Evolutionary conservation across 1,140 invertebrate species (phyloP), one percentile per base, ranked within the genome.

Genomic region (Drosophila rhopaloa): DNA sequence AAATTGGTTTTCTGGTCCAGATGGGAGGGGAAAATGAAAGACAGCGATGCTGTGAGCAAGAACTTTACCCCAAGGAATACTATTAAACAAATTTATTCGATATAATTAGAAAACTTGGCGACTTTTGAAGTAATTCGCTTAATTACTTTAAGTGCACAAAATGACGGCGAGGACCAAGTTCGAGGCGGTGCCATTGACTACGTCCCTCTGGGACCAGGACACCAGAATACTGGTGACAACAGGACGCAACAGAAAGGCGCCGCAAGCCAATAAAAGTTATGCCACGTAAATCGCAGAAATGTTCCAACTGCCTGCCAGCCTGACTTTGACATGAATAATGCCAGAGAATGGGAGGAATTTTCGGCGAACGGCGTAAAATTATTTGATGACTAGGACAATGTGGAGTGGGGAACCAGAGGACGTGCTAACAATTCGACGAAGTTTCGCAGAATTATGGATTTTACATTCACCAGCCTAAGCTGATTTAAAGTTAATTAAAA

Each of bases 41-140:
- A 68, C 46, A 76, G 32, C 41, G 14, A 47, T 16, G 47, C 61
- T 57, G 47, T 32, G 58, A 27, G 43, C 32, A 16, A 38, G 63
- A 70, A 85, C 60, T 66, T 60, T 55, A 41, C 62, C 41, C 70
- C 81, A 60, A 74, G 65, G 80, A 63, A 89, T 59, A 83, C 73
- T 83, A 90, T 90, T 90, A 90, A 90, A 80, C 81, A 82, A 90
- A 90, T 90, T 90, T 90, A 86, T 90, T 90, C 81, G 79, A 90
- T 90, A 90, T 90, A 90, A 90, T 90, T 86, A 90, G 86, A 82
- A 88, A 90, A 90, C 86, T 90, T 90, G 86, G 86, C 82, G 86
- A 90, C 86, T 90, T 90, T 79, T 90, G 76, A 90, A 90, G 79
- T 90, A 86, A 90, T 86, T 80, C 82, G 76, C 82, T 83, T 90